Percentiles rank a stretch among this genome's conserved stretches.
These are phyloP conservation scores for Campodea augens DNA, from an alignment of 1,140 invertebrate genomes.

Conservation along the genomic window DNA sequence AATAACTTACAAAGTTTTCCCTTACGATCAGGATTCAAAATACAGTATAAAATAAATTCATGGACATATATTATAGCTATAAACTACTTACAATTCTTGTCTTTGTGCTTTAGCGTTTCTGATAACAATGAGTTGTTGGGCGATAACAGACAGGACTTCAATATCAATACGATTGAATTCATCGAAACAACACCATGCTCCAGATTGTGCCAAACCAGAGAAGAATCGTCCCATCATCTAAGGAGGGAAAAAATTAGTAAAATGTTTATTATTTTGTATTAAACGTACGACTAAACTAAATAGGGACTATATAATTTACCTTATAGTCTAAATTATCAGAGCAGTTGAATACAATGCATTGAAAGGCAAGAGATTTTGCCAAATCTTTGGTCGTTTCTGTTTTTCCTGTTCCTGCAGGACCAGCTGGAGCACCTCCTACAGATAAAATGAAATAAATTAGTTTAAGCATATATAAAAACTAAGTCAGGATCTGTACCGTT, in stretches of 20 bases:
- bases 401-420: conserved; percentile 83
- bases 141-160: conserved; percentile 75
- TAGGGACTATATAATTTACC: conserved; percentile 13
- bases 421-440: conserved; percentile 57
- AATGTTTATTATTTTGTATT: background rate
- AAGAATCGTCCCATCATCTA: conserved; percentile 76
- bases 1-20: too few relatives aligned
- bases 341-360: conserved; percentile 81
- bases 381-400: conserved; percentile 88
- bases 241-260: conserved; percentile 11
- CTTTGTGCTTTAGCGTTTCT: conserved; percentile 49
- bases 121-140: conserved; percentile 59
- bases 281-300: background rate
- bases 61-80: too few relatives aligned
- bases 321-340: conserved; percentile 65
- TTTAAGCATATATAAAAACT: background rate
- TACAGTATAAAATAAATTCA: too few relatives aligned
- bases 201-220: conserved; percentile 64
- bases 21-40: too few relatives aligned
- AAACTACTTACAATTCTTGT: conserved; percentile 30
- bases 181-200: conserved; percentile 82
- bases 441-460: conserved; percentile 1
- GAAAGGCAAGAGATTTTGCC: conserved; percentile 65
- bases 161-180: conserved; percentile 84
- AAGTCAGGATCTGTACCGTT: too few relatives aligned